Conservation (phyloP, 2,113 vertebrate genomes). For the Isichthys henryi region DNA sequence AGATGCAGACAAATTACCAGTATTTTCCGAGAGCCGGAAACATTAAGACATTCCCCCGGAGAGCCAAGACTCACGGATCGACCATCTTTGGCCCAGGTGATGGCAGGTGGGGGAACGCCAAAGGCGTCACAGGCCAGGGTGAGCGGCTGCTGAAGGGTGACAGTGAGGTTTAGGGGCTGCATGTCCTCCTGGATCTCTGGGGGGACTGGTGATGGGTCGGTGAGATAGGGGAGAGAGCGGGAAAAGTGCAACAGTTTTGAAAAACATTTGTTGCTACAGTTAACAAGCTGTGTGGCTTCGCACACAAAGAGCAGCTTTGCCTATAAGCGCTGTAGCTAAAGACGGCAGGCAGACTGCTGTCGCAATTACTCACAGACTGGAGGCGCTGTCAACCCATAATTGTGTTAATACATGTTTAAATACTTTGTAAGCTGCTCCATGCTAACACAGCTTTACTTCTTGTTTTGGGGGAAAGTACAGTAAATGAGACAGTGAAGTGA, state of each 20-base stretch:
- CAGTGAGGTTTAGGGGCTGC: conserved; percentile 59
- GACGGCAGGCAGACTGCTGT: not conserved
- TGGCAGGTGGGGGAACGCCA: conserved; percentile 64
- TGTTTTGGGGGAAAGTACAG: not conserved
- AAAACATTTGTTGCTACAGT: not conserved
- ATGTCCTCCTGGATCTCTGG: conserved; percentile 67
- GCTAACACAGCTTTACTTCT: not conserved
- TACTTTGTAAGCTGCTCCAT: not conserved
- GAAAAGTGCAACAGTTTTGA: not conserved
- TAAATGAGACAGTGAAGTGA: not conserved
- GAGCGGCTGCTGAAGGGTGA: conserved; percentile 67
- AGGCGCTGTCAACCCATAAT: not conserved
- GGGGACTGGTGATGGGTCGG: conserved; percentile 52
- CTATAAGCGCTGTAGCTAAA: not conserved
- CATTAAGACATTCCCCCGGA: not conserved
- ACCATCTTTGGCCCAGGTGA: conserved; percentile 72
- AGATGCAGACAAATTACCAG: not conserved
- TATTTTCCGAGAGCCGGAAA: not conserved
- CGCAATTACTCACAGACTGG: not conserved
- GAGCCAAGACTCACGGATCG: conserved; percentile 54
- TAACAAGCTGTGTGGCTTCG: not conserved
- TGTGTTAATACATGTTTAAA: not conserved
- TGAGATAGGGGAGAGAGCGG: not conserved
- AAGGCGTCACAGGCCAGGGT: conserved; percentile 67
- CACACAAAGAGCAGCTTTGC: not conserved